Percentiles rank a stretch among this genome's conserved stretches.
These are phyloP conservation scores for Atrina japonica DNA, from an alignment of 2,888 invertebrate genomes.

Conservation along the genomic window DNA sequence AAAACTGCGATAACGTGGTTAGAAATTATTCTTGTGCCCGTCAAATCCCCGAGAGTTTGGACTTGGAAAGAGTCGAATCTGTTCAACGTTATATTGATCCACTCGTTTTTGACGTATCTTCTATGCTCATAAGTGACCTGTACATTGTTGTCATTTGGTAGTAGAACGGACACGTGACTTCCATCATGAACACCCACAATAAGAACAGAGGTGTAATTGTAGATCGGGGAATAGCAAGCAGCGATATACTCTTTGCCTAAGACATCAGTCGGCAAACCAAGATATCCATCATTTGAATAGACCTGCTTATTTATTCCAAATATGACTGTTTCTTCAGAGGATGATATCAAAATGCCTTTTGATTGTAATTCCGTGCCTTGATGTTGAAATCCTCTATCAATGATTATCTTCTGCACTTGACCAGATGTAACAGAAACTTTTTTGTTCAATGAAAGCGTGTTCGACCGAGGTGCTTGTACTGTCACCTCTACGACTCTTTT, in stretches of 20 bases:
- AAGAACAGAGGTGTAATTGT: not conserved
- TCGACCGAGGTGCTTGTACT: too few relatives aligned
- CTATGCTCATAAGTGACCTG: slow-evolving; percentile 33
- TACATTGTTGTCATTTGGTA: slow-evolving; percentile 28
- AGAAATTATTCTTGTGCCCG: slow-evolving; percentile 58
- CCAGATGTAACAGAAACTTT: not conserved
- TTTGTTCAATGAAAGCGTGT: not conserved
- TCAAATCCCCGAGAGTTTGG: slow-evolving; percentile 59
- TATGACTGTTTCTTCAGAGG: not conserved
- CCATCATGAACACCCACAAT: slow-evolving; percentile 38
- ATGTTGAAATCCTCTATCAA: not conserved
- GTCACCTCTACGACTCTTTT: too few relatives aligned
- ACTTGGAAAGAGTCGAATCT: slow-evolving; percentile 45
- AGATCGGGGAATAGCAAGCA: not conserved
- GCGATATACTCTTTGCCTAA: not conserved
- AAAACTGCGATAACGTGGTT: slow-evolving; percentile 63
- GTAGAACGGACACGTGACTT: slow-evolving; percentile 30
- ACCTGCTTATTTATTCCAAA: not conserved
- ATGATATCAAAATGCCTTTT: not conserved
- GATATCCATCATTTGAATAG: not conserved
- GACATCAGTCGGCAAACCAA: slow-evolving; percentile 2
- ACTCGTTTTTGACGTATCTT: slow-evolving; percentile 30
- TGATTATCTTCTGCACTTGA: not conserved
- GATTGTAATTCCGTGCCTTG: too few relatives aligned
- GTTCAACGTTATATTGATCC: slow-evolving; percentile 30